Percentiles rank a stretch among this genome's conserved stretches.
Conservation (phyloP, 2,888 invertebrate genomes). For the Pachycephus smyrnensis region DNA sequence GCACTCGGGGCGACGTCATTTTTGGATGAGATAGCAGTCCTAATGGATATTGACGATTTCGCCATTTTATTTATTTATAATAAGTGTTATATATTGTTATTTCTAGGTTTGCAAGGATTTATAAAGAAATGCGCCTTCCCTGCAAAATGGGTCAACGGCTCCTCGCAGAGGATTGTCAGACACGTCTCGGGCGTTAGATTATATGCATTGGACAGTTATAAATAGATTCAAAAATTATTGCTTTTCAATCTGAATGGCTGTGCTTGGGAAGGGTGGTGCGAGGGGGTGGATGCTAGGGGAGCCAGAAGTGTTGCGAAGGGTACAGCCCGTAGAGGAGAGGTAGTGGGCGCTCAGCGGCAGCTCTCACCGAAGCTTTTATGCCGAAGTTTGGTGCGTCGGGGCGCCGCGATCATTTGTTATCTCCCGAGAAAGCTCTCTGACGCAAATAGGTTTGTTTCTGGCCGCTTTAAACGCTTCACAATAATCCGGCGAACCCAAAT, state of each 20-base stretch:
- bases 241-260: slow-evolving; percentile 52
- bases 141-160: slow-evolving; percentile 13
- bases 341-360: slow-evolving; percentile 14
- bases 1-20: not conserved
- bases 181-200: not conserved
- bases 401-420: slow-evolving; percentile 49
- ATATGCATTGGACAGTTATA: slow-evolving; percentile 47
- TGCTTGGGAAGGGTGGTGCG: slow-evolving; percentile 34
- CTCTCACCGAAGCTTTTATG: slow-evolving; percentile 38
- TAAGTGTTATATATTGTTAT: not conserved
- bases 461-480: slow-evolving; percentile 58
- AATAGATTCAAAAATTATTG: slow-evolving; percentile 60
- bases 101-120: not conserved
- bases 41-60: not conserved
- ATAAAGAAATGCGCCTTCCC: not conserved
- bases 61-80: not conserved
- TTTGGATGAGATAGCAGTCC: not conserved
- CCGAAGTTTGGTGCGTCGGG: slow-evolving; percentile 36
- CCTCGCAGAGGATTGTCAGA: not conserved
- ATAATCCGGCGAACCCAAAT: slow-evolving; percentile 49
- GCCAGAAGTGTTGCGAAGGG: not conserved
- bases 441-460: slow-evolving; percentile 57
- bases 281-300: slow-evolving; percentile 14
- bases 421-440: slow-evolving; percentile 57
- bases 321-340: not conserved